A percentile compares a stretch with the other conserved stretches of the same genome.
Evolutionary conservation across 2,113 vertebrate species (phyloP).

Genomic region (Cyphomyrus plagiostoma): DNA sequence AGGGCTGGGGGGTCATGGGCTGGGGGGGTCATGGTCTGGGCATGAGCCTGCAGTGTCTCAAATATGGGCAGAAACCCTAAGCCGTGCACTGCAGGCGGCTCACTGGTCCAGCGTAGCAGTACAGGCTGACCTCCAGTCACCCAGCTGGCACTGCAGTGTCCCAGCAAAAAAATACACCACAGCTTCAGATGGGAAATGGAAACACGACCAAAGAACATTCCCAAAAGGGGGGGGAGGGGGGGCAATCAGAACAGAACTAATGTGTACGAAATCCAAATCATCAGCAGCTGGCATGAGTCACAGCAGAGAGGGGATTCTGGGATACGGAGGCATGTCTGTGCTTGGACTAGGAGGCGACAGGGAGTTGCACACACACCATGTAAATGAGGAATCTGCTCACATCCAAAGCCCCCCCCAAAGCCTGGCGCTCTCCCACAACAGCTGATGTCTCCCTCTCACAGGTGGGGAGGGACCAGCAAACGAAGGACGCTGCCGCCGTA

Average conservation of each 20-base stretch:
- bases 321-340: slow-evolving; percentile 60
- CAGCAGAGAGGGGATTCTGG: slow-evolving; percentile 39
- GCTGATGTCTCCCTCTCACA: slow-evolving; percentile 61
- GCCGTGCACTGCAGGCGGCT: slow-evolving; percentile 28
- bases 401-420: slow-evolving; percentile 29
- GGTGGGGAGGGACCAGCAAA: slow-evolving; percentile 26
- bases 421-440: slow-evolving; percentile 34
- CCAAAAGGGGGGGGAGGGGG: slow-evolving; percentile 34
- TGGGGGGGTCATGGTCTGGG: not conserved
- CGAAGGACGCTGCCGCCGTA: not conserved
- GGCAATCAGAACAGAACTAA: slow-evolving; percentile 47
- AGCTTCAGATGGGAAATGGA: not conserved
- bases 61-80: not conserved
- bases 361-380: slow-evolving; percentile 65
- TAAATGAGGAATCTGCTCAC: slow-evolving; percentile 61
- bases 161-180: not conserved
- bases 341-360: slow-evolving; percentile 42
- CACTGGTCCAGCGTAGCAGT: slow-evolving; percentile 29
- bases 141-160: not conserved
- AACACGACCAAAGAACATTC: not conserved
- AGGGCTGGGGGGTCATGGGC: too few relatives aligned
- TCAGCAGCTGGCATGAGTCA: slow-evolving; percentile 52
- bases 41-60: too few relatives aligned
- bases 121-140: not conserved
- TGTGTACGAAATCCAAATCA: slow-evolving; percentile 66